Base-by-base conservation (phyloP, 2,888 invertebrate genomes). In the Microplitis manilae region DNA sequence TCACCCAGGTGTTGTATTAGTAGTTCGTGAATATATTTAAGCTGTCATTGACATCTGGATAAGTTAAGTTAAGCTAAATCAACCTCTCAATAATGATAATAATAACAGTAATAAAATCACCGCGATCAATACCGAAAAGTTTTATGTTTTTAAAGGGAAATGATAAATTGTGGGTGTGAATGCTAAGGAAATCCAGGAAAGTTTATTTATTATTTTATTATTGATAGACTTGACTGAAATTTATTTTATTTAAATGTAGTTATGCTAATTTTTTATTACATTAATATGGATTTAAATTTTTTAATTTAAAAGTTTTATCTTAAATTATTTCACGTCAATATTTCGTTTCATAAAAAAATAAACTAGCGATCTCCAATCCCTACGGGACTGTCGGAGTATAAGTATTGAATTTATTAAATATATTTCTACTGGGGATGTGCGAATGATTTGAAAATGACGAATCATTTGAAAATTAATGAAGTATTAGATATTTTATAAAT, bases 1-100 rank as follows among this genome's bases (percentile, higher is more conserved):
- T 38, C 17, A 30, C 30, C 30, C 30, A 30, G 30, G 30, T 38
- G 39, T 68, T 59, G n/a, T 59, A 59, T 59, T 59, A 59, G 8
- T 17, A 20, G 13, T 65, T 38, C 5, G 13, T 65, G 13, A 62
- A 62, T 62, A 30, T 30, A 65, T 65, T 65, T 30, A 30, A 30
- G 38, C 59, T 71, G 72, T 62, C 72, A 72, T 62, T 72, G 72
- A 41, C 64, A 72, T 72, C 62, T 59, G 64, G 41, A 41, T 30
- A 30, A 20, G 40, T 8, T 40, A 39, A 64, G 1, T n/a, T 59
- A 50, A 4, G 9, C 8, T 8, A 50, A 50, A 50, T 41, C 30
- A 60, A 61, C 62, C 30, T n/a, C n/a, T 39, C 39, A 17, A 15
- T 70, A 30, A 30, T 30, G 17, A 17, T 70, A 41, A 50, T 70